Conservation (phyloP, 2,113 vertebrate genomes). For the Poecilia latipinna region DNA sequence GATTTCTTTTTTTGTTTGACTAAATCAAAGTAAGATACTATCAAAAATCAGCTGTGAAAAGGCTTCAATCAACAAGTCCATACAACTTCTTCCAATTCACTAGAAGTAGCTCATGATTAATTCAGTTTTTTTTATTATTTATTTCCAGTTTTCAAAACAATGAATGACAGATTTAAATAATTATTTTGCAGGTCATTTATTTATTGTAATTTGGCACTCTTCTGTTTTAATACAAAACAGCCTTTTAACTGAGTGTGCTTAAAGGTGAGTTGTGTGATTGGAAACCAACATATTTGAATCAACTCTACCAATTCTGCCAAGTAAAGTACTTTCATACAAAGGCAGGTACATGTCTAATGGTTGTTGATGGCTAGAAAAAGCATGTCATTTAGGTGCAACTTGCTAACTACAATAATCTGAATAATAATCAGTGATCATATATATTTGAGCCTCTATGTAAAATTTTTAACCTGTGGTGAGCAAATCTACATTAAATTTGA, state of each 20-base stretch:
- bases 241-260: no score
- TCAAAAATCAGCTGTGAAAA: neutral
- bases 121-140: no score
- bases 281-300: neutral
- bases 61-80: neutral
- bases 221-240: no score
- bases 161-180: no score
- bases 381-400: neutral
- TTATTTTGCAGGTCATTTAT: no score
- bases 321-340: neutral
- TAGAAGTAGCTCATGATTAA: no score
- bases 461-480: neutral
- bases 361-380: neutral
- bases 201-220: no score
- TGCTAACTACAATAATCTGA: neutral
- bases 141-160: no score
- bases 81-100: no score
- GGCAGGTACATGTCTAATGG: neutral
- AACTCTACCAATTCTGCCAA: neutral
- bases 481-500: neutral
- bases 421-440: neutral
- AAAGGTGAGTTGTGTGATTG: no score
- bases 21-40: conserved; percentile 2
- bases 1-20: neutral
- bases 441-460: neutral